Conservation (phyloP, 2,888 invertebrate species). For the Patella caerulea region DNA sequence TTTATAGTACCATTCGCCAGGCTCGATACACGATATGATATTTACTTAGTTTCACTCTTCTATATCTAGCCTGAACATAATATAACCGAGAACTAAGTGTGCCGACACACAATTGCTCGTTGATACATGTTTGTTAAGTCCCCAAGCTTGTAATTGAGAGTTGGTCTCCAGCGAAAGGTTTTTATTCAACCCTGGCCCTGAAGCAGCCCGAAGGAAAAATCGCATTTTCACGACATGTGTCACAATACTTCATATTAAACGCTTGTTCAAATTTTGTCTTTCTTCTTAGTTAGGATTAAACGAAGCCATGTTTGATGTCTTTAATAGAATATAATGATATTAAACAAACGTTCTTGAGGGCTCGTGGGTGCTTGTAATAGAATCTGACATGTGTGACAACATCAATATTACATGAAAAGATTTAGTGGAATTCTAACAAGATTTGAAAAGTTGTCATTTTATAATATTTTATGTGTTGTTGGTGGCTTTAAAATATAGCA, state of each 20-base stretch:
- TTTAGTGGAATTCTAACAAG: too few relatives aligned
- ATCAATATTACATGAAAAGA: too few relatives aligned
- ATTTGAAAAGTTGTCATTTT: too few relatives aligned
- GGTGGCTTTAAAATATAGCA: too few relatives aligned
- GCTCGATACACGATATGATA: not conserved
- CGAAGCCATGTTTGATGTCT: conserved; percentile 2
- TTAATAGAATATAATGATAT: not conserved
- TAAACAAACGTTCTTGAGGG: not conserved
- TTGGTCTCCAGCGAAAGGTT: not conserved
- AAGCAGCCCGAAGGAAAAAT: not conserved
- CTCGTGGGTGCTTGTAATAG: too few relatives aligned
- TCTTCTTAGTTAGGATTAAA: not conserved
- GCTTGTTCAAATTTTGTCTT: not conserved
- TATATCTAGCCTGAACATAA: not conserved
- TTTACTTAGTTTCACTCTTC: not conserved
- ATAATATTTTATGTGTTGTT: too few relatives aligned
- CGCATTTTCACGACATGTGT: conserved; percentile 9
- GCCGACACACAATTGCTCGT: conserved; percentile 5
- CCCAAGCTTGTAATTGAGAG: conserved; percentile 10
- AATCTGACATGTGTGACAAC: too few relatives aligned
- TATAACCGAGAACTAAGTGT: conserved; percentile 5
- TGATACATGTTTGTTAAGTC: conserved; percentile 10
- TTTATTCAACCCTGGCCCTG: not conserved
- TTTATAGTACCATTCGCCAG: conserved; percentile 3
- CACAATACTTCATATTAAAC: not conserved